Percentiles rank a stretch among this genome's conserved stretches.
phyloP scores from a whole-genome alignment of 1,140 invertebrate species.

The Drusus annulatus region DNA sequence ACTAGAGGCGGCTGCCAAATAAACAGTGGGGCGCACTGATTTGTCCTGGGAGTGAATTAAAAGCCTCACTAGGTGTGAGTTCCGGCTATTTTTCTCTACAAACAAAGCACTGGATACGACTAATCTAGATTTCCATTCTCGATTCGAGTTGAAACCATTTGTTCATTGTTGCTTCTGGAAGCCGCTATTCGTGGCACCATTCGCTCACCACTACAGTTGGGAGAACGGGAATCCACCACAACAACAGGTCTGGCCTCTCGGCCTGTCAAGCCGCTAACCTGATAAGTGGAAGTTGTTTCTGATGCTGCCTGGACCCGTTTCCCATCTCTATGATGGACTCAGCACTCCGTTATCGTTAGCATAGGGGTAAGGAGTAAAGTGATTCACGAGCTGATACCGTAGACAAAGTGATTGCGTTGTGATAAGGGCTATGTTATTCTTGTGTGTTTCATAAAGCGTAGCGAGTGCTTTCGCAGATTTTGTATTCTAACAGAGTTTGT shows the following conservation, averaged over 20 bases:
- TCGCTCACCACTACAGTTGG: slow-evolving; percentile 2
- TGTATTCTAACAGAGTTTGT: no score
- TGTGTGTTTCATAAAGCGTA: no score
- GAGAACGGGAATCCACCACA: not conserved
- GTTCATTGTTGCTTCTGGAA: not conserved
- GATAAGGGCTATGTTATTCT: no score
- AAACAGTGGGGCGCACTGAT: no score
- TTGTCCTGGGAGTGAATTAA: no score
- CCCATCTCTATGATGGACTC: not conserved
- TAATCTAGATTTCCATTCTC: not conserved
- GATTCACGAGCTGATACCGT: no score
- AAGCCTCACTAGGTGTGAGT: no score
- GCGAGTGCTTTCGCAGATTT: no score
- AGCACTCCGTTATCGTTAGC: slow-evolving; percentile 16
- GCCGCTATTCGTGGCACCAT: not conserved
- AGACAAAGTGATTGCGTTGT: no score
- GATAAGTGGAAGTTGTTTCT: slow-evolving; percentile 27
- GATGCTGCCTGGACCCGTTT: not conserved
- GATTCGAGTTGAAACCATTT: not conserved
- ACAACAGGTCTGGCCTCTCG: not conserved
- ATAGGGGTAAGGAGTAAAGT: not conserved
- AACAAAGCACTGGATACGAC: not conserved
- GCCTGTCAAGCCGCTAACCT: slow-evolving; percentile 10
- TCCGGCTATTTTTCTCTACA: no score
- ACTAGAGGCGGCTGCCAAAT: no score